Evolutionary conservation across 2,113 vertebrate genomes (phyloP).

Genomic region (Motacilla tschutschensis): DNA sequence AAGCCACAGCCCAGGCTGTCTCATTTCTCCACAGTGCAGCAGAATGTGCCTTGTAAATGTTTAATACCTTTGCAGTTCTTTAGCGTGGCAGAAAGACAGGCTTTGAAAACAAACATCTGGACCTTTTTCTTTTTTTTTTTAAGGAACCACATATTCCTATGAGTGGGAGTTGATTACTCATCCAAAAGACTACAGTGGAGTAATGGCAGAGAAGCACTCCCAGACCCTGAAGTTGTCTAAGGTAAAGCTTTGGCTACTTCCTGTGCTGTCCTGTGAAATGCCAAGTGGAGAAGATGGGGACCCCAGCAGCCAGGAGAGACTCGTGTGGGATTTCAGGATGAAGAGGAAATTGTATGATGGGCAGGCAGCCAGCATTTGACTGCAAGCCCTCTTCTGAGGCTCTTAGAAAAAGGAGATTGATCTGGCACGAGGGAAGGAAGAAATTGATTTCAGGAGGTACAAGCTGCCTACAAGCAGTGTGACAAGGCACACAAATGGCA

Average conservation of each 20-base stretch:
- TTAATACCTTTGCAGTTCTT: conserved; percentile 38
- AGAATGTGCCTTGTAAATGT: conserved; percentile 40
- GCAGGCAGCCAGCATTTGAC: not conserved
- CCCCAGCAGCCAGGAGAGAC: not conserved
- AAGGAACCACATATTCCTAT: conserved; percentile 86
- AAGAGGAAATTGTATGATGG: conserved; percentile 20
- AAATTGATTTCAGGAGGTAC: not conserved
- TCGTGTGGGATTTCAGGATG: not conserved
- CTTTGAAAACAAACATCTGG: conserved; percentile 42
- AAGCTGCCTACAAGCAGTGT: not conserved
- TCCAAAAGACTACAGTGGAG: conserved; percentile 90
- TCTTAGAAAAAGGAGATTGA: conserved; percentile 13
- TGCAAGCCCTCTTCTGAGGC: not conserved
- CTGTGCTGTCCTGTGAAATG: not conserved
- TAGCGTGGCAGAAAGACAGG: not conserved
- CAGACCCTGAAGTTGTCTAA: conserved; percentile 88
- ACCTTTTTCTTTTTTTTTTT: conserved; percentile 13
- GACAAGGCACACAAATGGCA: not conserved
- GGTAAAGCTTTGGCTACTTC: conserved; percentile 66
- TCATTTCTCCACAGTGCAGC: conserved; percentile 5
- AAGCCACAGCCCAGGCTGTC: not conserved
- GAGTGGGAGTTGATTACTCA: conserved; percentile 93
- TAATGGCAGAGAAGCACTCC: conserved; percentile 89
- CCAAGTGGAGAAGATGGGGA: not conserved
- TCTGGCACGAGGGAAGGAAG: not conserved